Conservation (phyloP, 2,113 vertebrate species). For the Perca flavescens region DNA sequence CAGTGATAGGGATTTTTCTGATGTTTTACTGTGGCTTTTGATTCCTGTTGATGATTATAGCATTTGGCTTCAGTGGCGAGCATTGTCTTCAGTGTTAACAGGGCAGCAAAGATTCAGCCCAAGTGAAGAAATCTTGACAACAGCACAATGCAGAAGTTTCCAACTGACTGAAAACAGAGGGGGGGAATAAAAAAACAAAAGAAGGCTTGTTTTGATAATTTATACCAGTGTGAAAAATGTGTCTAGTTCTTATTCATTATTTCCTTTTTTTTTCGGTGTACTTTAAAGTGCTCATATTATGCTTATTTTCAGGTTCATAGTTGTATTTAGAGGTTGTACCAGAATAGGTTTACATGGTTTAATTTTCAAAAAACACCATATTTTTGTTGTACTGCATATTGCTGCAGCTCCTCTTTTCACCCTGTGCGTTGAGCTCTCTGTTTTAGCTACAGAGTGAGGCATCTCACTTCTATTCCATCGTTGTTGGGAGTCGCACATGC, state of each 20-base stretch:
- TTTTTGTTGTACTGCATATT: too few relatives aligned
- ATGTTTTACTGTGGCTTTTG: conserved; percentile 42
- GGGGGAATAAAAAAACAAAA: conserved; percentile 21
- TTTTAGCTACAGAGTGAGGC: too few relatives aligned
- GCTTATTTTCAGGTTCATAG: too few relatives aligned
- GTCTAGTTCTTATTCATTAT: conserved; percentile 20
- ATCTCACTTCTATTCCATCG: too few relatives aligned
- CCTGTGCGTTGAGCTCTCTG: too few relatives aligned
- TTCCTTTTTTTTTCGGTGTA: neutral
- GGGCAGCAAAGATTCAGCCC: conserved; percentile 46
- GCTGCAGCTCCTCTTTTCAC: too few relatives aligned
- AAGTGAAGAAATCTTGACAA: conserved; percentile 51
- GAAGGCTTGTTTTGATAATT: conserved; percentile 45
- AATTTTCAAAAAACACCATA: too few relatives aligned
- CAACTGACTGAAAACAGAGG: conserved; percentile 6
- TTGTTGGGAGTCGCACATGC: too few relatives aligned
- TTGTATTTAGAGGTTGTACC: too few relatives aligned
- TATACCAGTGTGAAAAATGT: conserved; percentile 40
- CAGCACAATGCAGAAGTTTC: conserved; percentile 40
- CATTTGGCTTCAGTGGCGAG: conserved; percentile 32
- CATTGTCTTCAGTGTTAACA: conserved; percentile 52
- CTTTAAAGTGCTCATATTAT: neutral
- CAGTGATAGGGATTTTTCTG: conserved; percentile 20
- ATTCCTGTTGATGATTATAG: conserved; percentile 53
- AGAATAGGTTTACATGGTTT: too few relatives aligned